Evolutionary conservation across 2,888 invertebrate genomes (phyloP), one percentile per base, ranked within the genome.

Genomic region (Melanargia galathea): DNA sequence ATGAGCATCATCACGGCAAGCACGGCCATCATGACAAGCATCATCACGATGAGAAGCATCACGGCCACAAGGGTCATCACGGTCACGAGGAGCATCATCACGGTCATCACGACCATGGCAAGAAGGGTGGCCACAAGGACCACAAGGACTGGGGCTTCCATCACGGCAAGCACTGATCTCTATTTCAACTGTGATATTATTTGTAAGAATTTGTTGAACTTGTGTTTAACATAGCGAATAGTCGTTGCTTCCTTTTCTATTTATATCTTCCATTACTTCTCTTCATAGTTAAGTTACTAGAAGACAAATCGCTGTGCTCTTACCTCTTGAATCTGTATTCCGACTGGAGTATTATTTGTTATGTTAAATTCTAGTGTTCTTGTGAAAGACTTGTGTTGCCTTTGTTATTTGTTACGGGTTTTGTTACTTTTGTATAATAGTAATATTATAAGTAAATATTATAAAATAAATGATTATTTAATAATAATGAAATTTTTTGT

Each of bases 21-120:
- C 80, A 87, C n/a, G 85, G 84, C 26, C 89, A 90, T 75, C 90
- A 90, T 61, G 89, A 90, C 67, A 90, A 90, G 71, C 87, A 88
- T 74, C 90, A 90, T 73, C 69, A 86, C 48, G 90, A 90, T 65
- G 89, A 86, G 62, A 81, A 88, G 63, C 90, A 90, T 65, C 79
- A 90, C 18, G 90, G 90, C n/a, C 90, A 90, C 73, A 90, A 90
- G 72, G 90, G 90, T 43, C 90, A 90, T 67, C 90, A 90, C 64
- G 90, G 90, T 20, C 90, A 90, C 71, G 90, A 90, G 61, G 89
- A 89, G 61, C 90, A 90, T 70, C 90, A 90, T 73, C 90, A 90
- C 65, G 82, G 82, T 70, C 90, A 90, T 71, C 86, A 90, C 65
- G 90, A 87, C 66, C 90, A 90, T 79, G 90, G 90, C 77, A 90